These are phyloP conservation scores for Falco concolor DNA, from an alignment of 2,797 vertebrate genomes.

Conservation along the genomic window DNA sequence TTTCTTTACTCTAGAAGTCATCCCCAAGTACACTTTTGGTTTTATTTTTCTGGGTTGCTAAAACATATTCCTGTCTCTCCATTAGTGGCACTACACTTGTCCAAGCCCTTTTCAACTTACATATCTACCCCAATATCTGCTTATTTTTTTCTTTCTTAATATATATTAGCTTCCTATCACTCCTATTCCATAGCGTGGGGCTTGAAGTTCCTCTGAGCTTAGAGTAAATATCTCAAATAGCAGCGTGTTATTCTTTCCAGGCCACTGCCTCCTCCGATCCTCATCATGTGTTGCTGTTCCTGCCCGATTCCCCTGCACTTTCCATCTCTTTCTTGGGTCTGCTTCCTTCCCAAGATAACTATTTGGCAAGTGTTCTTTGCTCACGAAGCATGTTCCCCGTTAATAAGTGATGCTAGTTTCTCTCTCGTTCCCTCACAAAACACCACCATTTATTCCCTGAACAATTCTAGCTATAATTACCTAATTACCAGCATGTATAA, in stretches of 20 bases:
- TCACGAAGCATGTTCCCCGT: neutral
- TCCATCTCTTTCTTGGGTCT: neutral
- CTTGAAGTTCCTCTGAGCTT: neutral
- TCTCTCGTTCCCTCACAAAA: neutral
- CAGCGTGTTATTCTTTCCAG: neutral
- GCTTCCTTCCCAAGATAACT: neutral
- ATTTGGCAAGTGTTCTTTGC: neutral
- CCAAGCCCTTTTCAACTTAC: neutral
- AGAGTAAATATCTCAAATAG: neutral
- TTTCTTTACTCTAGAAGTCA: neutral
- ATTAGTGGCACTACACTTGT: neutral
- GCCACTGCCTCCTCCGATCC: rapidly evolving
- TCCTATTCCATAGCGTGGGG: neutral
- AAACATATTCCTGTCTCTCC: neutral
- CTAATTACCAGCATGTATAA: neutral
- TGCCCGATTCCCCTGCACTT: neutral
- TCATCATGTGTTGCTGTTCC: neutral
- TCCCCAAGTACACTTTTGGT: neutral
- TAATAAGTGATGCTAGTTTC: neutral
- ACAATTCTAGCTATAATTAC: neutral
- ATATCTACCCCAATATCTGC: neutral
- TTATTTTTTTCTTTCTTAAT: neutral
- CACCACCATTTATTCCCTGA: neutral
- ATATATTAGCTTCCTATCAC: neutral
- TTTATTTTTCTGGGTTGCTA: neutral